Conservation (phyloP, 1,140 invertebrate genomes). For the Hydropsyche tenuis region DNA sequence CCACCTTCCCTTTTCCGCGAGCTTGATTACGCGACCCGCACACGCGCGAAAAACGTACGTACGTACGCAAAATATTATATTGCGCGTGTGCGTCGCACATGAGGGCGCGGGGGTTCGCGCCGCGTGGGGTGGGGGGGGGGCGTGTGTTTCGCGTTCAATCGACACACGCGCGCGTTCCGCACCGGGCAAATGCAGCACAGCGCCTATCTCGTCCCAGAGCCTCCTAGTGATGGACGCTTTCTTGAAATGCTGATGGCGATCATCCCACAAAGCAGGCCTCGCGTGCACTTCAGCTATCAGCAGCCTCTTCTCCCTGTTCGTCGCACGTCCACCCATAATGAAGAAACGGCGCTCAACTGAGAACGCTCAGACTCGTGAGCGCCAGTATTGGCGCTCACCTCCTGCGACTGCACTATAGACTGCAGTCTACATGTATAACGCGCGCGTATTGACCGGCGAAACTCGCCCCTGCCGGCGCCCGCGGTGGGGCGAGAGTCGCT, state of each 20-base stretch:
- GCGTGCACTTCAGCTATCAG: not conserved
- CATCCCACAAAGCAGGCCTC: constrained; percentile 1
- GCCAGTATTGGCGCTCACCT: constrained; percentile 26
- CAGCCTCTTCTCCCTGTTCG: constrained; percentile 19
- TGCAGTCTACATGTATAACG: not conserved
- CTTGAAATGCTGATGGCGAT: constrained; percentile 19
- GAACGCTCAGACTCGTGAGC: constrained; percentile 19
- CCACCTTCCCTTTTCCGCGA: no score
- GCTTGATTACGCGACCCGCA: no score
- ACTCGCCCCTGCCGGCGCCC: not conserved
- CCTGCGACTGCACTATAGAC: constrained; percentile 16
- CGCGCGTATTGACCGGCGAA: no score
- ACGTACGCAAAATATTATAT: no score
- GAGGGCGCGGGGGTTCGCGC: no score
- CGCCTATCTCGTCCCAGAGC: constrained; percentile 3
- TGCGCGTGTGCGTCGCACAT: no score
- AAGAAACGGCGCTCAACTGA: constrained; percentile 25
- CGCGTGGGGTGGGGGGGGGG: no score
- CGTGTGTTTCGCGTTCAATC: no score
- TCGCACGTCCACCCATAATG: constrained; percentile 27
- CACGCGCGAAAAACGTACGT: no score
- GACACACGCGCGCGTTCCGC: no score
- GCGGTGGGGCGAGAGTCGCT: not conserved
- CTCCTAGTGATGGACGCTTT: constrained; percentile 10
- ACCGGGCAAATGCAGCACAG: constrained; percentile 13